Evolutionary conservation across 1,140 invertebrate genomes (phyloP).

Genomic region (Drosophila pruinosa): DNA sequence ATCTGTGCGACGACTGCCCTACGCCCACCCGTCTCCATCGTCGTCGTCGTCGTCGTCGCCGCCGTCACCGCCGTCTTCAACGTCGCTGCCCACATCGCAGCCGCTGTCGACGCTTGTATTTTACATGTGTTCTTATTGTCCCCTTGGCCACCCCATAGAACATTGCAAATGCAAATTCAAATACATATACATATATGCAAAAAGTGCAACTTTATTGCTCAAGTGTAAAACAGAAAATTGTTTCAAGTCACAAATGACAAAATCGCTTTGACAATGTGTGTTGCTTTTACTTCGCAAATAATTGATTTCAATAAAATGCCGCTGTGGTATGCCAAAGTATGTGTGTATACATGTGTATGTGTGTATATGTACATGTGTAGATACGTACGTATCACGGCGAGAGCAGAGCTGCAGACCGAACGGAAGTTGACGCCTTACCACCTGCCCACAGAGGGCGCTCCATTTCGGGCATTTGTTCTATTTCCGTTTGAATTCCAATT

Average conservation of each 20-base stretch:
- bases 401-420: neutral
- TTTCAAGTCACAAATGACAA: conserved; percentile 13
- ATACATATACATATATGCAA: conserved; percentile 13
- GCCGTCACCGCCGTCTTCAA: neutral
- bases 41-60: neutral
- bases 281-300: conserved; percentile 19
- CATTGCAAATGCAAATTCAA: conserved; percentile 2
- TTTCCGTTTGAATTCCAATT: conserved; percentile 44
- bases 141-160: neutral
- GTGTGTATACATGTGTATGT: conserved; percentile 7
- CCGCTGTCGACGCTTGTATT: conserved; percentile 27
- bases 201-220: conserved; percentile 26
- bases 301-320: conserved; percentile 26
- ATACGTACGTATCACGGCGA: neutral
- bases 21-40: conserved; percentile 34
- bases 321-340: conserved; percentile 19
- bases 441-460: conserved; percentile 33
- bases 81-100: conserved; percentile 34
- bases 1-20: conserved; percentile 41
- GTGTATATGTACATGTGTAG: neutral
- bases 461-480: conserved; percentile 43
- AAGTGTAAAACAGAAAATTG: conserved; percentile 17
- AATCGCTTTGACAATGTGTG: conserved; percentile 12
- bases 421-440: conserved; percentile 37
- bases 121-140: conserved; percentile 32